Percentiles rank a stretch among this genome's conserved stretches.
These are phyloP conservation scores for Sminthurides aquaticus DNA, from an alignment of 2,888 invertebrate species.

Conservation along the genomic window DNA sequence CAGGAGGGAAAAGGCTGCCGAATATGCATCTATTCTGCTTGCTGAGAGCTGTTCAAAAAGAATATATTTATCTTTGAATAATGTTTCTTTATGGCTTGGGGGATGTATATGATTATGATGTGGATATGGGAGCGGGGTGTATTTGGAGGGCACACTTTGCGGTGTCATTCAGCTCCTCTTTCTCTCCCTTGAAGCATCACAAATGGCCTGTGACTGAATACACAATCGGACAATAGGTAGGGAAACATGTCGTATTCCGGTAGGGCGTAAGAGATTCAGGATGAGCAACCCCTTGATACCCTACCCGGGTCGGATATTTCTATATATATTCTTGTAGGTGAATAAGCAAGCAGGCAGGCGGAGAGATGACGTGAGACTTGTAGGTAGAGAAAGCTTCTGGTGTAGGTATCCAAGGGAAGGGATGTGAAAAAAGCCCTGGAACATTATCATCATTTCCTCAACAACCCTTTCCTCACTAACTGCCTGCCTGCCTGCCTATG, in stretches of 20 bases:
- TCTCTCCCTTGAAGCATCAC: neutral
- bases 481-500: too few species aligned
- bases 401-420: neutral
- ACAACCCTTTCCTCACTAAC: too few species aligned
- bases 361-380: too few species aligned
- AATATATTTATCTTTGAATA: neutral
- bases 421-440: too few species aligned
- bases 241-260: constrained; percentile 21
- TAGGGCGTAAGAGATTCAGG: constrained; percentile 21
- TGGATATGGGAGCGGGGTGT: neutral
- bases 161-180: neutral
- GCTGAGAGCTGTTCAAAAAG: too few species aligned
- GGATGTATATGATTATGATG: neutral
- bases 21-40: too few species aligned
- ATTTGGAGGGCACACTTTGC: neutral
- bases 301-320: too few species aligned
- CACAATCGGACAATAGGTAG: constrained; percentile 23
- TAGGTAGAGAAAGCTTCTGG: constrained; percentile 8
- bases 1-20: too few species aligned
- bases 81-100: neutral
- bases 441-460: too few species aligned
- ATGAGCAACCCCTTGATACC: too few species aligned
- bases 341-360: too few species aligned
- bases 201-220: constrained; percentile 22
- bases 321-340: too few species aligned